These are phyloP conservation scores for Autographa pulchrina DNA, from an alignment of 2,888 invertebrate genomes.

Conservation along the genomic window DNA sequence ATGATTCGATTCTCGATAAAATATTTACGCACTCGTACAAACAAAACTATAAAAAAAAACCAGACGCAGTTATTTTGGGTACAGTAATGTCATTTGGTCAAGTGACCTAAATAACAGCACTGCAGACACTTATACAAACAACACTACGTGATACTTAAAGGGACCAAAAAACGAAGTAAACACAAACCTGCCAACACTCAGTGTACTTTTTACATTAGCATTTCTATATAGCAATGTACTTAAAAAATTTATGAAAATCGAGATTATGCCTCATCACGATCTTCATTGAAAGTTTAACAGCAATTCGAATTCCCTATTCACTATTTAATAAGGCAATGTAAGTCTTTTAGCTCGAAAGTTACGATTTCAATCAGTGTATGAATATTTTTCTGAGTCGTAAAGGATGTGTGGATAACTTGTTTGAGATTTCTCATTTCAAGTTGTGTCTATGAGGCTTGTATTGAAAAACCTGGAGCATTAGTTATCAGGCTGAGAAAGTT, in stretches of 20 bases:
- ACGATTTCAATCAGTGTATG: slow-evolving; percentile 48
- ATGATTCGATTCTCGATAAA: slow-evolving; percentile 8
- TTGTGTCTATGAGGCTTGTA: slow-evolving; percentile 36
- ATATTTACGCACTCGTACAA: slow-evolving; percentile 21
- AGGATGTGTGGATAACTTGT: slow-evolving; percentile 45
- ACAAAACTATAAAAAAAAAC: slow-evolving; percentile 16
- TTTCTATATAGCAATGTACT: slow-evolving; percentile 40
- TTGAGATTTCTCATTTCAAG: slow-evolving; percentile 33
- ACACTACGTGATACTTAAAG: slow-evolving; percentile 40
- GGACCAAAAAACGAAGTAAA: slow-evolving; percentile 49
- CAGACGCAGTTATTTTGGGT: slow-evolving; percentile 35
- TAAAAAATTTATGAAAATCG: slow-evolving; percentile 42
- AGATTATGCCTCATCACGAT: slow-evolving; percentile 48
- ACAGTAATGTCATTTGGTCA: slow-evolving; percentile 26
- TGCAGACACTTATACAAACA: slow-evolving; percentile 49
- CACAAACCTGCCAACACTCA: slow-evolving; percentile 33
- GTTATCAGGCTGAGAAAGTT: slow-evolving; percentile 50
- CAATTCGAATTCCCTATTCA: slow-evolving; percentile 39
- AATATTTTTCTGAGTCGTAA: slow-evolving; percentile 37
- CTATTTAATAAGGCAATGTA: slow-evolving; percentile 28
- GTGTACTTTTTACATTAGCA: slow-evolving; percentile 56
- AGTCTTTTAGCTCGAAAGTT: slow-evolving; percentile 33
- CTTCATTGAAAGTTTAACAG: slow-evolving; percentile 27
- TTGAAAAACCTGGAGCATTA: slow-evolving; percentile 40
- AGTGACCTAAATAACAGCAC: slow-evolving; percentile 49